Base-by-base conservation (phyloP, 2,797 vertebrate genomes). In the Dicrostonyx torquatus region DNA sequence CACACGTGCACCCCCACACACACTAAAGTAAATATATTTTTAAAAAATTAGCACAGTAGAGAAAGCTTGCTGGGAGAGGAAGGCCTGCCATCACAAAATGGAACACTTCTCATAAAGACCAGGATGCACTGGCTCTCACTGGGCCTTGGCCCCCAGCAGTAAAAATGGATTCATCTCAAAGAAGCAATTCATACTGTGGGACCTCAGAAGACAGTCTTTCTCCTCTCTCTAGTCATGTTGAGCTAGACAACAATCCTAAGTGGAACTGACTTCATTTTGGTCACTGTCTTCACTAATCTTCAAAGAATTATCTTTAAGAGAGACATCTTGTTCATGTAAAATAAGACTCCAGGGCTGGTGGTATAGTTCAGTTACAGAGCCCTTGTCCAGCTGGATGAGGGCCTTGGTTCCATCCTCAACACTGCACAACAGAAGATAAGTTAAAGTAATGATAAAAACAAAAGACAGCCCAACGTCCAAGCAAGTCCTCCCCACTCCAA, bases 251-350 rank as follows among this genome's bases (percentile, higher is more conserved):
- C 7, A 34, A 40, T 77, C 90, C 66, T 37, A 76, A 86, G 70
- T 64, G 29, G 50, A 60, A 77, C 29, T 78, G 90, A 9, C 34
- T 96, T 92, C 76, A 84, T 87, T 94, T 89, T 90, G 45, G 58
- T 45, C 22, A 24, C 62, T 72, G 55, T 60, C 78, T 90, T 83
- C 76, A 53, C 17, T 0, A 11, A 60, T 83, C 93, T 84, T 66
- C 70, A 96, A 95, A 53, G 93, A 72, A 68, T 75, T 75, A 90
- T 12, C 2, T 58, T 73, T 78, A 86, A 83, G 80, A 95, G 68
- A 73, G 55, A 80, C 26, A 40, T 78, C 40, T 83, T 79, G 40
- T 75, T 84, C 53, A n/a, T 80, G 83, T 84, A 87, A 66, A 84
- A 58, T 66, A 43, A 31, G 40, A 90, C 40, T 87, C 13, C 12